Percentiles rank a stretch among this genome's conserved stretches.
Conservation (phyloP, 2,888 invertebrate species). For the Agonopterix heracliana region DNA sequence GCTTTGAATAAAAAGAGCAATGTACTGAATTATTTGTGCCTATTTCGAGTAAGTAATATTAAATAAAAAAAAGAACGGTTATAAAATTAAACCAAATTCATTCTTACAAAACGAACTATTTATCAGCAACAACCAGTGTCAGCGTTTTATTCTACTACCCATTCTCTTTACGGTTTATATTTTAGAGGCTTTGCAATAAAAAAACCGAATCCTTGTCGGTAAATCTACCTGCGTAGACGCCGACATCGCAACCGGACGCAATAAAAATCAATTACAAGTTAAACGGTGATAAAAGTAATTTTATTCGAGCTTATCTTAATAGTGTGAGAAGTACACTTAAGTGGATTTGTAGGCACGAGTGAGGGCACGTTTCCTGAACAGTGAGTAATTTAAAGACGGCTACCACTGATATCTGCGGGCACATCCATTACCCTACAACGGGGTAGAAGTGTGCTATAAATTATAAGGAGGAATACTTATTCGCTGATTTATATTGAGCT, state of each 20-base stretch:
- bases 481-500: conserved; percentile 62
- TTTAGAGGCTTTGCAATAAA: no score
- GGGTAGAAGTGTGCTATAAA: conserved; percentile 59
- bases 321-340: conserved; percentile 61
- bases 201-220: no score
- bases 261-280: conserved; percentile 62
- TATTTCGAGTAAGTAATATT: no score
- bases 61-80: no score
- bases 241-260: conserved; percentile 27
- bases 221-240: conserved; percentile 5
- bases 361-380: conserved; percentile 57
- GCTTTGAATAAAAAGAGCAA: conserved; percentile 40
- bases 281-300: conserved; percentile 42
- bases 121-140: no score
- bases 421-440: conserved; percentile 69
- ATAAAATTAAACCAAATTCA: no score
- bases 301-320: conserved; percentile 61
- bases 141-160: no score
- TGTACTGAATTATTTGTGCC: conserved; percentile 24
- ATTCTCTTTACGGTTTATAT: no score
- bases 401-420: conserved; percentile 62
- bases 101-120: no score
- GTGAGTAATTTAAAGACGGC: conserved; percentile 52
- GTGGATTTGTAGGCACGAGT: conserved; percentile 61
- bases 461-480: conserved; percentile 64